Conservation (phyloP, 2,888 invertebrate species). For the Clitarchus hookeri region DNA sequence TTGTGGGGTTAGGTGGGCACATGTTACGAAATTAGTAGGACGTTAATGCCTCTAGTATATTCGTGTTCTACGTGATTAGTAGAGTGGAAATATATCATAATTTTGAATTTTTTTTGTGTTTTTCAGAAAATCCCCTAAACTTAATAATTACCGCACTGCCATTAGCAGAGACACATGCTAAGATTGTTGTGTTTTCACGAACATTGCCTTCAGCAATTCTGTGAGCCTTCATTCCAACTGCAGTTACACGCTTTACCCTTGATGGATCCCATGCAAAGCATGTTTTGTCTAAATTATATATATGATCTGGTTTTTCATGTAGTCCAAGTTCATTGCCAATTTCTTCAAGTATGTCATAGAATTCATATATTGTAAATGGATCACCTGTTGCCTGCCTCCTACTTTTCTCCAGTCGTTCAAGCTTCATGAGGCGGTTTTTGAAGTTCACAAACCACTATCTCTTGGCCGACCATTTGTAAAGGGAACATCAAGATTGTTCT, state of each 20-base stretch:
- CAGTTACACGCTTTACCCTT: conserved; percentile 41
- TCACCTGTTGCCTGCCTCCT: conserved; percentile 37
- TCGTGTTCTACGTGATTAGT: no score
- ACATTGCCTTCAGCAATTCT: conserved; percentile 41
- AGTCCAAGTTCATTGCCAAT: conserved; percentile 31
- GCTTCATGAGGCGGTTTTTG: conserved; percentile 39
- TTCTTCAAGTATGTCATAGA: conserved; percentile 37
- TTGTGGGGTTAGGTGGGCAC: no score
- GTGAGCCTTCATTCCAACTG: conserved; percentile 41
- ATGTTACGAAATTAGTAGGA: no score
- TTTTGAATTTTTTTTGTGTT: no score
- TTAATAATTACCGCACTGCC: no score
- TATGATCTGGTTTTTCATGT: conserved; percentile 26
- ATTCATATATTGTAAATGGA: conserved; percentile 40
- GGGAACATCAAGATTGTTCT: no score
- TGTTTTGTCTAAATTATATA: conserved; percentile 44
- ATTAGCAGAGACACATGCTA: no score
- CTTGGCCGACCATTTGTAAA: no score
- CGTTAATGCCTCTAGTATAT: no score
- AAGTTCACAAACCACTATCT: no score
- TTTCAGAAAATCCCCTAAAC: no score
- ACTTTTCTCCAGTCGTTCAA: conserved; percentile 39
- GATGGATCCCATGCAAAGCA: conserved; percentile 42
- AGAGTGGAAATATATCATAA: no score
- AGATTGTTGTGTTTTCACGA: conserved; percentile 42